Percentiles rank a stretch among this genome's conserved stretches.
phyloP scores from a whole-genome alignment of 2,888 invertebrate genomes.

The Conchocele bisecta region DNA sequence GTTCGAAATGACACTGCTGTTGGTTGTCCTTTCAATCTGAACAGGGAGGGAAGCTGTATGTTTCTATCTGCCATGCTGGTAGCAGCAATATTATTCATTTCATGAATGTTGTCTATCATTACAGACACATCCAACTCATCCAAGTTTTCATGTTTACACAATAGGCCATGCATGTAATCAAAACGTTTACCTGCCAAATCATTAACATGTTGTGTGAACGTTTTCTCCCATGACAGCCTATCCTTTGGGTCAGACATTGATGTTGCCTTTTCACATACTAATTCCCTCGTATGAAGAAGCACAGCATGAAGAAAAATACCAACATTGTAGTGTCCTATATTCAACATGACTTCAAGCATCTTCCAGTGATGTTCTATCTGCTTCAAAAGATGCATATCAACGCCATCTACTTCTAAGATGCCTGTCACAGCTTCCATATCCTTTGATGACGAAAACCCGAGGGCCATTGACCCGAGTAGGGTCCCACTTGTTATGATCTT shows the following conservation, averaged over 20 bases:
- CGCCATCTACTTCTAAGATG: background rate
- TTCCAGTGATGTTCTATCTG: conserved; percentile 7
- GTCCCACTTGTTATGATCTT: background rate
- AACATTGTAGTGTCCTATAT: conserved; percentile 1
- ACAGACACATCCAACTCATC: background rate
- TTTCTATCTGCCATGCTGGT: background rate
- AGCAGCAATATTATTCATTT: no score
- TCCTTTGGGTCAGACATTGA: background rate
- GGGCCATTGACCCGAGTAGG: background rate
- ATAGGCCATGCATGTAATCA: background rate
- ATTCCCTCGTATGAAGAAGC: background rate
- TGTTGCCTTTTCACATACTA: background rate
- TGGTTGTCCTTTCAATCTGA: conserved; percentile 17
- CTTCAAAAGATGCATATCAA: background rate
- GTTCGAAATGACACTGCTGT: conserved; percentile 17
- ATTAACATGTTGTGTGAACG: no score
- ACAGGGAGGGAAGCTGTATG: conserved; percentile 6
- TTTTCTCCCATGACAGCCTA: conserved; percentile 18
- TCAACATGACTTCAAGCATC: background rate
- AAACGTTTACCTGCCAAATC: conserved; percentile 7
- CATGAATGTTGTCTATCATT: conserved; percentile 4
- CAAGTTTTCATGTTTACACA: background rate
- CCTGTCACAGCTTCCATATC: background rate
- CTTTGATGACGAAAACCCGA: background rate
- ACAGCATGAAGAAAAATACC: conserved; percentile 20